phyloP scores from a whole-genome alignment of 1,140 invertebrate genomes.

The Watersipora subatra region DNA sequence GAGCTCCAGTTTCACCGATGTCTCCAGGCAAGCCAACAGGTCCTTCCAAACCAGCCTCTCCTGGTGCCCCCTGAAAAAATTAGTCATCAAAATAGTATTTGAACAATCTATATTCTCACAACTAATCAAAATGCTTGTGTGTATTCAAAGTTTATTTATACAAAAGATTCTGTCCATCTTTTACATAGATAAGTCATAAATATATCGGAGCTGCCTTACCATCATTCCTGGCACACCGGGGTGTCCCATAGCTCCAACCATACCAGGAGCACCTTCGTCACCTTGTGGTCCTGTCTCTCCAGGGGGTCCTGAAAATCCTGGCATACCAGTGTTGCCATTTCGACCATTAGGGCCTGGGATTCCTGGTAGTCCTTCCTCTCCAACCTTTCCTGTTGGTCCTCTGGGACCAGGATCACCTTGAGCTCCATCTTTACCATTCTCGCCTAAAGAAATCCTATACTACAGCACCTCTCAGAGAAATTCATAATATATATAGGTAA shows the following conservation, averaged over 20 bases:
- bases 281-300: background rate
- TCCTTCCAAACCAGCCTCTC: background rate
- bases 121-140: no score
- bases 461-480: no score
- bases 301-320: background rate
- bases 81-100: no score
- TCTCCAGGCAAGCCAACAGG: background rate
- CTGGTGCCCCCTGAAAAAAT: background rate
- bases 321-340: background rate
- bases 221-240: background rate
- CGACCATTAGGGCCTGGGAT: background rate
- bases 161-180: no score
- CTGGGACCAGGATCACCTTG: background rate
- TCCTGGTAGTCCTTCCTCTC: background rate
- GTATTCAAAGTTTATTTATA: no score
- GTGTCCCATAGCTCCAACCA: background rate
- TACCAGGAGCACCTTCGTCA: background rate
- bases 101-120: no score
- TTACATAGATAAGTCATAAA: background rate
- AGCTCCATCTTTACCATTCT: background rate
- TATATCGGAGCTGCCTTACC: background rate
- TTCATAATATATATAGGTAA: no score
- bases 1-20: background rate
- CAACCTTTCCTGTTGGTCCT: background rate
- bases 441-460: no score